Conservation (phyloP, 2,797 vertebrate genomes). For the Chiropotes sagulatus region DNA sequence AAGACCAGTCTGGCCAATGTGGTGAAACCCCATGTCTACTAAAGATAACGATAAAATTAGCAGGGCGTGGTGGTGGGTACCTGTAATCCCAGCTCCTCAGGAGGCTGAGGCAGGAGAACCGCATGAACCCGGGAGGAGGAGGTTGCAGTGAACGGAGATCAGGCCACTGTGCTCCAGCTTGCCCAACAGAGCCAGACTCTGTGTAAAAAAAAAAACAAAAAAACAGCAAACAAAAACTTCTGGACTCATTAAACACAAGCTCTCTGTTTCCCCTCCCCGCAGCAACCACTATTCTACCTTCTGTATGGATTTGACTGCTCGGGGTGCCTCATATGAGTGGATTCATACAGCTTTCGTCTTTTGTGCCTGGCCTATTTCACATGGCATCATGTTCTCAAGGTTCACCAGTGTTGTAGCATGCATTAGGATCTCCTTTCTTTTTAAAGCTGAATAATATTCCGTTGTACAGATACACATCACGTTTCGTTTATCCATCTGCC, state of each 20-base stretch:
- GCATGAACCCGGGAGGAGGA: not conserved
- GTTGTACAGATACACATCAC: rapidly evolving
- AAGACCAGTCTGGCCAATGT: not conserved
- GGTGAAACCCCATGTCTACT: not conserved
- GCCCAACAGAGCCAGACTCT: not conserved
- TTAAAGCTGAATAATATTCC: not conserved
- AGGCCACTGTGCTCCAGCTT: not conserved
- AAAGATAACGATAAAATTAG: not conserved
- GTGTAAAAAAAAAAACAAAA: not conserved
- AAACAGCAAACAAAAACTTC: not conserved
- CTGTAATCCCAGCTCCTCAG: not conserved
- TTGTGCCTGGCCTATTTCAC: not conserved
- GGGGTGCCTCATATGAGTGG: rapidly evolving
- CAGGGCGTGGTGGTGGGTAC: not conserved
- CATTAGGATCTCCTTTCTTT: not conserved
- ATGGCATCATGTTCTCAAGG: not conserved
- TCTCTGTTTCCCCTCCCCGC: too few species aligned
- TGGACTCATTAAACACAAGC: not conserved
- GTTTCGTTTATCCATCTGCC: not conserved
- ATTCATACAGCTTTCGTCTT: not conserved
- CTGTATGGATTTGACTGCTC: not conserved
- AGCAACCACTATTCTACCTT: not conserved
- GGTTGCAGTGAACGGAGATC: not conserved
- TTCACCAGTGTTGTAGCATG: not conserved
- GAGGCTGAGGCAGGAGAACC: not conserved